These are phyloP conservation scores for Eueremaeus valkanovi DNA, from an alignment of 2,888 invertebrate species.

Conservation along the genomic window DNA sequence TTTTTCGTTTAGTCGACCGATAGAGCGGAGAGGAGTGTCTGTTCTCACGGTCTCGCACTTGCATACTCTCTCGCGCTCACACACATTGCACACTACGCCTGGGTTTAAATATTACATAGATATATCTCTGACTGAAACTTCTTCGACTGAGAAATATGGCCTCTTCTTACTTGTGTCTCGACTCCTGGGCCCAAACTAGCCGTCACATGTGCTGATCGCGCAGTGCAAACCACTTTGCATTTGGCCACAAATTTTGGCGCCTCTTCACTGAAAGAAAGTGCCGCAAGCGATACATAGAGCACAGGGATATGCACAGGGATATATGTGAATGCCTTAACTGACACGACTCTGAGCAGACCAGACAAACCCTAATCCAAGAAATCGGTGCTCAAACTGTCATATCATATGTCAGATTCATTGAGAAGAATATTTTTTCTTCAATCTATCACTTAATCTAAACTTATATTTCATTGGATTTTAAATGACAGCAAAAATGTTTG, in stretches of 20 bases:
- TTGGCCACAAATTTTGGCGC: constrained; percentile 29
- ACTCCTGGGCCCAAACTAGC: not conserved
- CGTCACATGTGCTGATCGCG: not conserved
- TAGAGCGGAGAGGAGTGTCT: constrained; percentile 14
- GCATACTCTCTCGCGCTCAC: not conserved
- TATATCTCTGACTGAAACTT: not conserved
- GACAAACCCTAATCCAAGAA: not conserved
- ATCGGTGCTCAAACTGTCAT: not conserved
- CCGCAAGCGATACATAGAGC: not conserved
- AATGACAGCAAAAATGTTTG: too few species aligned
- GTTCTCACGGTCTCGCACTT: constrained; percentile 27
- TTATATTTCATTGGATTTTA: not conserved
- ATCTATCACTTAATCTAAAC: not conserved
- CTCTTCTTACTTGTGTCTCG: not conserved
- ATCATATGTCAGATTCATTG: not conserved
- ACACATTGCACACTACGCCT: not conserved
- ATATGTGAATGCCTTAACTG: not conserved
- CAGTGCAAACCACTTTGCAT: constrained; percentile 4
- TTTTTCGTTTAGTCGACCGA: not conserved
- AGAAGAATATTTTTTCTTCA: not conserved
- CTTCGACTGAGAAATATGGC: not conserved
- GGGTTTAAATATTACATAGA: not conserved
- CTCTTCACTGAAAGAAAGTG: not conserved
- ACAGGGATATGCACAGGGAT: not conserved
- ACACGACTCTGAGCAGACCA: not conserved